Evolutionary conservation across 1,140 invertebrate genomes (phyloP).

Genomic region (Formica exsecta): DNA sequence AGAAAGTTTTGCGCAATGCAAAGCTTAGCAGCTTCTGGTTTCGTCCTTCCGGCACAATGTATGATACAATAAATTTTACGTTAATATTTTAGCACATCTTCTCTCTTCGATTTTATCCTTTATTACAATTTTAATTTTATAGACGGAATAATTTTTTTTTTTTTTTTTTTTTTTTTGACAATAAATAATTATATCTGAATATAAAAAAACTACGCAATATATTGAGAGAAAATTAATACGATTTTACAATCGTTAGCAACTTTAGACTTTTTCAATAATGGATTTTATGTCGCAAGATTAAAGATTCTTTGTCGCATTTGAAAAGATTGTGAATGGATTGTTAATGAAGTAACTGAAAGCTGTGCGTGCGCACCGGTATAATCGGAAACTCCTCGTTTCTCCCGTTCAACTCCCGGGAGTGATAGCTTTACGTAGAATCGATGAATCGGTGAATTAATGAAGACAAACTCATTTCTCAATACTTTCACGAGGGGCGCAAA

Average conservation of each 20-base stretch:
- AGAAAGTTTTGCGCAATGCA: slow-evolving; percentile 42
- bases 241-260: background rate
- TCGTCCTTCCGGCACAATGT: background rate
- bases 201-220: background rate
- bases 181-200: background rate
- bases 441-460: slow-evolving; percentile 48
- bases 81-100: background rate
- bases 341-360: slow-evolving; percentile 62
- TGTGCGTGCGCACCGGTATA: slow-evolving; percentile 31
- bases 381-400: slow-evolving; percentile 45
- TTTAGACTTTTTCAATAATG: background rate
- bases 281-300: background rate
- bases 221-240: background rate
- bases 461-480: slow-evolving; percentile 47
- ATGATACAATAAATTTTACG: background rate
- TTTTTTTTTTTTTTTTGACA: background rate
- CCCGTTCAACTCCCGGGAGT: background rate
- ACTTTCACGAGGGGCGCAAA: background rate
- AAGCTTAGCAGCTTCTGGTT: background rate
- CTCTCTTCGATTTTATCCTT: background rate
- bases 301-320: background rate
- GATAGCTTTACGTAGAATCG: slow-evolving; percentile 37
- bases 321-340: too few relatives aligned
- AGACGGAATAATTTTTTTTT: background rate
- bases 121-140: background rate